Evolutionary conservation across 1,140 invertebrate species (phyloP).

Genomic region (Megalonaias nervosa): DNA sequence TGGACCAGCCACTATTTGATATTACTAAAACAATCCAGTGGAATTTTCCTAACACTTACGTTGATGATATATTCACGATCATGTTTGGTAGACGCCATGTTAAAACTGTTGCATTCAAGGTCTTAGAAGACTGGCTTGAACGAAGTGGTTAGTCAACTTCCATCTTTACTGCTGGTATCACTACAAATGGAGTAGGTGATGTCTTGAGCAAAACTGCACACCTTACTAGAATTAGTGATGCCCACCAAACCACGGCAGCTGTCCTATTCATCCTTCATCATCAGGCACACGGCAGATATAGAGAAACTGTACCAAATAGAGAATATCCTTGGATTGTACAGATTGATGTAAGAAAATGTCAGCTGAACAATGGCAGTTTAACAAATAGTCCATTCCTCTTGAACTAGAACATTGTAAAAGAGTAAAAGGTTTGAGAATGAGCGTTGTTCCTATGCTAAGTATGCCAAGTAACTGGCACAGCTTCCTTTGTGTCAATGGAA

Average conservation of each 20-base stretch:
- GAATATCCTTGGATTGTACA: background rate
- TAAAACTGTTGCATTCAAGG: conserved; percentile 34
- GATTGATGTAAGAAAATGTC: background rate
- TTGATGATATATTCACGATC: conserved; percentile 48
- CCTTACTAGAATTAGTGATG: conserved; percentile 18
- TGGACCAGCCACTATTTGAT: conserved; percentile 40
- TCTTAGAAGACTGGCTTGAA: conserved; percentile 43
- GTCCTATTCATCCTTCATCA: conserved; percentile 3
- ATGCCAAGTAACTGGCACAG: no score
- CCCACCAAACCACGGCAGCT: conserved; percentile 25
- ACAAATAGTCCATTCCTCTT: conserved; percentile 1
- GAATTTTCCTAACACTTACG: conserved; percentile 45
- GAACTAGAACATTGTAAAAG: background rate
- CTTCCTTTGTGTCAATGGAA: no score
- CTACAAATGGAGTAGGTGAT: conserved; percentile 30
- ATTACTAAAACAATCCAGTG: conserved; percentile 48
- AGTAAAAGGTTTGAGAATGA: no score
- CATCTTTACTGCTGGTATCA: conserved; percentile 38
- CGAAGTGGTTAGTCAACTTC: conserved; percentile 44
- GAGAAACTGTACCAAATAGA: background rate
- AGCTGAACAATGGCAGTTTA: background rate
- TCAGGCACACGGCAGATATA: background rate
- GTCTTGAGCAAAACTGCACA: conserved; percentile 34
- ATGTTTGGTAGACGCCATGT: conserved; percentile 33
- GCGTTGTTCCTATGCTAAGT: no score